Conservation (phyloP, 2,888 invertebrate species). For the Melanophora roralis region DNA sequence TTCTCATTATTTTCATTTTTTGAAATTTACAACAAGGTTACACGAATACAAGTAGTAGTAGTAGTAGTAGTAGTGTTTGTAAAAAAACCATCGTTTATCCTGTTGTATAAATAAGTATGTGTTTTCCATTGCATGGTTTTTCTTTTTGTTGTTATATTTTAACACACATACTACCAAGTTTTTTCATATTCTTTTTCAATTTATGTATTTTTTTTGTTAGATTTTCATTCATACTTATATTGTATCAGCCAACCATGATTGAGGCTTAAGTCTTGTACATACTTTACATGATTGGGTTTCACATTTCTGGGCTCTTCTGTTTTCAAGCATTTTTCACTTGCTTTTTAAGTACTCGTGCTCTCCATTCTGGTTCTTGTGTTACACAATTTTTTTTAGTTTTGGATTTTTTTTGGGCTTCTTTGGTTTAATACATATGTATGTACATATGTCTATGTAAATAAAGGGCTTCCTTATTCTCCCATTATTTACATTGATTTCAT, state of each 20-base stretch:
- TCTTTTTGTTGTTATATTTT: conserved; percentile 24
- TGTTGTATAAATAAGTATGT: too few relatives aligned
- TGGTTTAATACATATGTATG: not conserved
- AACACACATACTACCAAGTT: conserved; percentile 23
- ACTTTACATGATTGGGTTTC: conserved; percentile 53
- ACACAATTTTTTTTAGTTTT: conserved; percentile 15
- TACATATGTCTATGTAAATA: not conserved
- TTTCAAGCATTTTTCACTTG: conserved; percentile 61
- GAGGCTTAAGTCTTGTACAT: conserved; percentile 49
- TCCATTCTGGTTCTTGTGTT: conserved; percentile 32
- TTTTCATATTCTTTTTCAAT: not conserved
- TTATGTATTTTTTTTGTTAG: conserved; percentile 24
- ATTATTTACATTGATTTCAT: not conserved
- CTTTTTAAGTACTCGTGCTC: conserved; percentile 56
- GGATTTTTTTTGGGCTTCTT: not conserved
- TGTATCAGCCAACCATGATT: conserved; percentile 57
- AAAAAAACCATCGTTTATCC: conserved; percentile 11
- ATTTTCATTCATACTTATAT: conserved; percentile 36
- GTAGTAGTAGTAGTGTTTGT: conserved; percentile 6
- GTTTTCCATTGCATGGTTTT: too few relatives aligned
- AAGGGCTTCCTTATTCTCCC: not conserved
- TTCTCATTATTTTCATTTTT: conserved; percentile 44
- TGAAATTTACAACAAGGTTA: not conserved
- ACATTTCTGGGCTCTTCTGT: conserved; percentile 56
- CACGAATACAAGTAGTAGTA: not conserved